phyloP scores from a whole-genome alignment of 2,113 vertebrate genomes.

The Pagrus major region DNA sequence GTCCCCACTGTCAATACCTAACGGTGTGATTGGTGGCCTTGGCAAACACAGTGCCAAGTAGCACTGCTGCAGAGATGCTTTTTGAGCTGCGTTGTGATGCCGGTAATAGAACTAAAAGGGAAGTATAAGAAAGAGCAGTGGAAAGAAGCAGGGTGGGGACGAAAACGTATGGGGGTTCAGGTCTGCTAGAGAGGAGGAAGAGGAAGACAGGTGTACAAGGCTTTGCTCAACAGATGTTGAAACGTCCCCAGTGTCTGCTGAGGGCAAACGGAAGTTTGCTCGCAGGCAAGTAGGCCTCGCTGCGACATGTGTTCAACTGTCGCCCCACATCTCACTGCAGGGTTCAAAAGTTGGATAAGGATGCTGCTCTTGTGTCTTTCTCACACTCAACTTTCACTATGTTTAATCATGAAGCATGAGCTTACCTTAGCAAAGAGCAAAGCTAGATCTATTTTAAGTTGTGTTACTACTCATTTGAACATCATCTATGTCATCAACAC shows the following conservation, averaged over 20 bases:
- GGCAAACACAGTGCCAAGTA: slow-evolving; percentile 23
- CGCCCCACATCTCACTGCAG: slow-evolving; percentile 32
- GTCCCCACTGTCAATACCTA: slow-evolving; percentile 63
- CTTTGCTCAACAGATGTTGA: slow-evolving; percentile 84
- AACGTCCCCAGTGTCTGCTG: slow-evolving; percentile 77
- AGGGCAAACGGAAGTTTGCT: slow-evolving; percentile 76
- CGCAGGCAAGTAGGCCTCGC: slow-evolving; percentile 58
- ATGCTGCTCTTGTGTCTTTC: slow-evolving; percentile 33
- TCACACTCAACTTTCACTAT: slow-evolving; percentile 11
- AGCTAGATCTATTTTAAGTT: not conserved
- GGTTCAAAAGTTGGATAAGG: slow-evolving; percentile 54
- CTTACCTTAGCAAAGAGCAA: not conserved
- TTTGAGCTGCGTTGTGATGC: slow-evolving; percentile 8
- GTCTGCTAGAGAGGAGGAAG: slow-evolving; percentile 76
- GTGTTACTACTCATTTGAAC: not conserved
- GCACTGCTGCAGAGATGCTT: slow-evolving; percentile 32
- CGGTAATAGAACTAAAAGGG: slow-evolving; percentile 62
- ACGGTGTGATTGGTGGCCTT: slow-evolving; percentile 68
- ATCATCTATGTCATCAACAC: slow-evolving; percentile 1
- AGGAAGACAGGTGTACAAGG: slow-evolving; percentile 82
- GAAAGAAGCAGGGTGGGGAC: slow-evolving; percentile 52
- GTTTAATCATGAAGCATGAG: not conserved
- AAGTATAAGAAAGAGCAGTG: slow-evolving; percentile 45
- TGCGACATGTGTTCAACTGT: slow-evolving; percentile 73
- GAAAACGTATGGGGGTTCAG: slow-evolving; percentile 39